Base-by-base conservation (phyloP, 1,140 invertebrate species). In the Zaprionus taronus region DNA sequence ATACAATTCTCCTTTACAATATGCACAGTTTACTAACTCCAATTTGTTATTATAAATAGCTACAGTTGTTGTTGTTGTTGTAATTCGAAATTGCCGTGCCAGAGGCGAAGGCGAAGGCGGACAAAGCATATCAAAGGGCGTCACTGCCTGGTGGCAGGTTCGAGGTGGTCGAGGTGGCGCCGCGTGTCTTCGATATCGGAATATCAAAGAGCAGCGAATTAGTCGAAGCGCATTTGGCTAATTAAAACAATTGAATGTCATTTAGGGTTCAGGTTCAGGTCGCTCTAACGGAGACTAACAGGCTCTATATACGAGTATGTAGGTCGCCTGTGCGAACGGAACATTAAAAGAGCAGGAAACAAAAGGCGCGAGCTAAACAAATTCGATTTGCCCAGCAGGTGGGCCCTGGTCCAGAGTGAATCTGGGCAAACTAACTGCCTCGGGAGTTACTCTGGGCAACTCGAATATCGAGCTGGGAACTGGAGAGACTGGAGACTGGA, bases 361-460 rank as follows among this genome's bases (percentile, higher is more conserved):
- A 64, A 69, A 79, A 68, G 81, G 77, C 83, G 80, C 77, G 83
- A 83, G 80, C 73, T 87, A 80, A 89, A 86, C 83, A 86, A 86
- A 86, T 87, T 86, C 70, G 73, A 73, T 69, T 74, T 62, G 61
- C 83, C n/a, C 83, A 87, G 83, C 80, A 71, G 83, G 83, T 77
- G 68, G 66, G 41, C 41, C 20, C 7, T 1, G 24, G 44, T 22
- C 47, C 47, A n/a, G 3, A 51, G 47, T 51, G 47, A 51, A 51
- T 51, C 47, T 51, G 20, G 47, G 47, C 47, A 22, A 41, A 41
- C 38, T 41, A n/a, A n/a, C 41, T 24, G 6, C 28, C 14, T 17
- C 7, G 49, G 15, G 51, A 55, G 31, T 34, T 34, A 9, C 31
- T 9, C 11, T 9, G 41, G 41, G n/a, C 0, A n/a, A 7, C 38